Percentiles rank a stretch among this genome's conserved stretches.
These are phyloP conservation scores for Centropus unirufus DNA, from an alignment of 2,113 vertebrate species.

Conservation along the genomic window DNA sequence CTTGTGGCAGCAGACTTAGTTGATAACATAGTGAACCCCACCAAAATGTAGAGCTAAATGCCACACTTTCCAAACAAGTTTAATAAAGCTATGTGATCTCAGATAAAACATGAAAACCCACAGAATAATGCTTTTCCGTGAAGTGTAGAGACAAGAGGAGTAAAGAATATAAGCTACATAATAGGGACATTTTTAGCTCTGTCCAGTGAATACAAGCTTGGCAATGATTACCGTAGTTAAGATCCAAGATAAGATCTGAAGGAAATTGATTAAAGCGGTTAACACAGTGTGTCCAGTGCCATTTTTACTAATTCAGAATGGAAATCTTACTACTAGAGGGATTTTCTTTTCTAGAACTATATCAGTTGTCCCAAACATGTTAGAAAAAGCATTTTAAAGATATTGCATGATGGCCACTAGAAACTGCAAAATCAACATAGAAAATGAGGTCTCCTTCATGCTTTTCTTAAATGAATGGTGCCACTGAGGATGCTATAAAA, in stretches of 20 bases:
- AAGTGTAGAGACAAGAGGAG: background rate
- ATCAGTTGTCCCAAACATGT: background rate
- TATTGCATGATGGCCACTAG: background rate
- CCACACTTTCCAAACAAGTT: background rate
- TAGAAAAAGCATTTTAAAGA: conserved; percentile 7
- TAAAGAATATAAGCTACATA: background rate
- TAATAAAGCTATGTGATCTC: background rate
- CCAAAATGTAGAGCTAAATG: background rate
- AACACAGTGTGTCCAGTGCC: background rate
- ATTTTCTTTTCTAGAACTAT: conserved; percentile 36
- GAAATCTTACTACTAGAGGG: background rate
- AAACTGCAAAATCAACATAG: background rate
- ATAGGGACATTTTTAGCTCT: background rate
- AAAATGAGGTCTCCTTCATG: background rate
- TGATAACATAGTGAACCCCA: background rate
- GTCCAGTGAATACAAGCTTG: conserved; percentile 9
- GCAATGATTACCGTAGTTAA: background rate
- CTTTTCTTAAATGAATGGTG: background rate
- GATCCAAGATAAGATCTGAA: conserved; percentile 31
- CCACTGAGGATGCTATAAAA: background rate
- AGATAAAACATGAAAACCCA: background rate
- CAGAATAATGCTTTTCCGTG: background rate
- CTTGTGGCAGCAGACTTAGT: background rate
- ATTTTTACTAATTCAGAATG: background rate
- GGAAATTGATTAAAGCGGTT: conserved; percentile 39